Percentiles rank a stretch among this genome's conserved stretches.
These are phyloP conservation scores for Sminthopsis crassicaudata DNA, from an alignment of 2,113 vertebrate species.

Conservation along the genomic window DNA sequence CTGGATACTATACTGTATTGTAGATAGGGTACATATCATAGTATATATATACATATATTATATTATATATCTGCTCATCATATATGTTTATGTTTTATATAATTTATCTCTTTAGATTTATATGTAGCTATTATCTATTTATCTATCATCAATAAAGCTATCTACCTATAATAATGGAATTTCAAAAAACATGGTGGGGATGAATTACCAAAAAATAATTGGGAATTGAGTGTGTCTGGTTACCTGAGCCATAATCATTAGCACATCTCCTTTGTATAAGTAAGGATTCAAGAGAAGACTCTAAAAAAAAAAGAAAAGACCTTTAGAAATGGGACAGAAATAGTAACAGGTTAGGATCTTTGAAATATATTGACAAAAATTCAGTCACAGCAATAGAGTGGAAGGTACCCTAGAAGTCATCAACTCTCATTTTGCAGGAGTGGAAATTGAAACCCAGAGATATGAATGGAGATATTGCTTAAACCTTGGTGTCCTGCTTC, in stretches of 20 bases:
- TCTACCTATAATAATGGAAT: background rate
- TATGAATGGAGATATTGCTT: background rate
- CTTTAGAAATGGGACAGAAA: background rate
- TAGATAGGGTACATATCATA: background rate
- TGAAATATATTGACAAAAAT: background rate
- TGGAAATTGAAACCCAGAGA: background rate
- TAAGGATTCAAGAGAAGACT: background rate
- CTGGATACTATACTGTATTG: background rate
- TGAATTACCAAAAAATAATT: background rate
- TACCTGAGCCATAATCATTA: background rate
- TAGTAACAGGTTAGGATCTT: background rate
- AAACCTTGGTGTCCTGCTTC: background rate
- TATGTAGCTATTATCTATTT: background rate
- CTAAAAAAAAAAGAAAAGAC: background rate
- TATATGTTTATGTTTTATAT: background rate
- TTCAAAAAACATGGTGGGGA: background rate
- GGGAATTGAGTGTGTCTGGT: background rate
- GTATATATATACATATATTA: background rate
- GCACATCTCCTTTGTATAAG: background rate
- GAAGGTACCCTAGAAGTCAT: background rate
- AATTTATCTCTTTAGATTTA: background rate
- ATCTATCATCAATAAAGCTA: background rate
- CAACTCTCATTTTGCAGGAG: background rate
- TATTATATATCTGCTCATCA: background rate
- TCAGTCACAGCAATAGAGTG: background rate